Base-by-base conservation (phyloP, 2,797 vertebrate genomes). In the Sus cebifrons region DNA sequence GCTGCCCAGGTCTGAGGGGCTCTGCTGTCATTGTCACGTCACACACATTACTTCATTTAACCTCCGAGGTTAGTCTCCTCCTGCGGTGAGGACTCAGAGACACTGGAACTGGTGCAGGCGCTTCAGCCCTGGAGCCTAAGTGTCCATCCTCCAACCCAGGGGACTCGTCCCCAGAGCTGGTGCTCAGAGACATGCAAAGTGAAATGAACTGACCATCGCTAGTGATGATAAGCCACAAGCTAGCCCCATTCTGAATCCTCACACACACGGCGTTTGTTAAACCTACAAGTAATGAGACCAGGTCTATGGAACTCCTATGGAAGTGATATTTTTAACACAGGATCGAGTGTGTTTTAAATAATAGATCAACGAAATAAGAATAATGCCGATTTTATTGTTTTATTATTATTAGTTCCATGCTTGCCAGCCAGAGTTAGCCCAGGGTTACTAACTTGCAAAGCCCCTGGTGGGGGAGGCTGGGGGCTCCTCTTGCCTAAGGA, bases 1-100 rank as follows among this genome's bases (percentile, higher is more conserved):
- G 15, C 1, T 0, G 3, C 27, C 15, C 12, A 0, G 6, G 18
- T 21, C 16, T 4, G 6, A 15, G 27, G 64, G 25, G 15, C 2
- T 12, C 1, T 2, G 25, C 40, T 6, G n/a, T 27, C 87, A 4
- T 27, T 6, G n/a, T 27, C 87, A 4, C 2, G 0, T 32, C 71
- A 3, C 32, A 15, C 3, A 1, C 11, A 6, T 6, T 40, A 65
- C 21, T 5, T 14, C 71, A 74, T 1, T 36, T 29, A n/a, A 15
- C 27, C 83, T 67, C 14, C 8, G 7, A 6, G 5, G 18, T 13
- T 5, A 17, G 23, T 12, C 27, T 17, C 15, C 0, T 40, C 29
- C 75, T 15, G 18, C 29, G 13, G 75, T 20, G 75, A 21, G 29
- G 52, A 58, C n/a, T 10, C 1, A 2, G n/a, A 32, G 58, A 36